These are phyloP conservation scores for Pocillopora verrucosa DNA, from an alignment of 64 coral and sea anemone genomes.

Conservation along the genomic window DNA sequence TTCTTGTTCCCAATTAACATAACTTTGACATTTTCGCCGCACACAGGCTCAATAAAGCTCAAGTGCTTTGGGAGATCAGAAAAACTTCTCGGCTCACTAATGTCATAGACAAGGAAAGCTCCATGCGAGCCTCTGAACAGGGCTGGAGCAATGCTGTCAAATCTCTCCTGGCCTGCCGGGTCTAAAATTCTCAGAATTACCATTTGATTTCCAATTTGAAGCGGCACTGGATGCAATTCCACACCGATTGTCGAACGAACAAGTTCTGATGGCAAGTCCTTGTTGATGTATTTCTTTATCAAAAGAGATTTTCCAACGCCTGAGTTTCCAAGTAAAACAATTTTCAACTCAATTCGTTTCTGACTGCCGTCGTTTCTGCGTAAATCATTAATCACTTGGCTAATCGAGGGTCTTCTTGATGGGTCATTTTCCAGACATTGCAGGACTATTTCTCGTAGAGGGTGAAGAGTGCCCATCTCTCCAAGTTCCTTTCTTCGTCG, in stretches of 20 bases:
- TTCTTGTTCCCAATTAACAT: conserved; percentile 70
- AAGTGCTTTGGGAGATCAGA: conserved; percentile 27
- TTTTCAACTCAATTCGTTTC: conserved; percentile 42
- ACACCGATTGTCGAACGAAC: conserved; percentile 33
- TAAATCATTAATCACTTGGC: conserved; percentile 31
- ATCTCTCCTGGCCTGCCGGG: conserved; percentile 58
- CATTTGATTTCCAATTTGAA: conserved; percentile 43
- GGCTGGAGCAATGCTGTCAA: conserved; percentile 51
- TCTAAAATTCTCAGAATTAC: conserved; percentile 58
- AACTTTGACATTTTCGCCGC: conserved; percentile 53
- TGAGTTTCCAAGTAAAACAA: conserved; percentile 50
- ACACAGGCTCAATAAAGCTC: conserved; percentile 12
- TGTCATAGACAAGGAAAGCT: conserved; percentile 65
- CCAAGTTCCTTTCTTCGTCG: conserved; percentile 59
- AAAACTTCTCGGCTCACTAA: conserved; percentile 29
- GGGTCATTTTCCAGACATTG: conserved; percentile 64
- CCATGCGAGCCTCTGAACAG: conserved; percentile 66
- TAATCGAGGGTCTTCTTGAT: conserved; percentile 28
- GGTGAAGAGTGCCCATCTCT: conserved; percentile 50
- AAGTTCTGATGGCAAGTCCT: background rate
- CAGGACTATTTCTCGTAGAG: conserved; percentile 36
- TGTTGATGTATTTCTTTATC: conserved; percentile 32
- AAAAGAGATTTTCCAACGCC: conserved; percentile 62
- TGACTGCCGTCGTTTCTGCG: conserved; percentile 49
- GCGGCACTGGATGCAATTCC: conserved; percentile 33